Evolutionary conservation across 2,113 vertebrate species (phyloP), one percentile per base, ranked within the genome.

Genomic region (Heterocephalus glaber): DNA sequence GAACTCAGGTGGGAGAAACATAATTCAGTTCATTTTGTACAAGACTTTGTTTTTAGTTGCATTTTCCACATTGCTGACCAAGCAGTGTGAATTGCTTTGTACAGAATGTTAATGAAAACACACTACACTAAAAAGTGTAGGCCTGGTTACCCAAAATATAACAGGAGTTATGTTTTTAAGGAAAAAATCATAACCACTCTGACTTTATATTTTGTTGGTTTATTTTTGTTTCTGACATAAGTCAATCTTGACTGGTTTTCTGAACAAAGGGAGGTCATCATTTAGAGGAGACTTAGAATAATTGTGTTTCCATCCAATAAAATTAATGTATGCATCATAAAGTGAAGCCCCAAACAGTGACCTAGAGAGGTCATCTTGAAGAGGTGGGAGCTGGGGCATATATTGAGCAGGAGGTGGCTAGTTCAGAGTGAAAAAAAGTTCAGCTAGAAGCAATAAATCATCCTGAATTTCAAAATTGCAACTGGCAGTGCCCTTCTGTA

Each of bases 91-190:
- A 93, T 84, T 97, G 47, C 96, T 98, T 96, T 97, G 38, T 93
- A 89, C 13, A 20, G 94, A 92, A 65, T 97, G 26, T 94, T 96
- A 95, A 96, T 90, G 72, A 96, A 94, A 94, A 82, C 56, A 87
- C 11, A 44, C 38, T 58, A 70, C 38, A 80, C 10, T 86, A 74
- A 86, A 85, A 90, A 54, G 10, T 94, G 30, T 41, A 60, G 19
- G 88, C 22, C 72, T 68, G 80, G 72, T 91, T 92, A 68, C 83
- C 49, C 96, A 61, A 93, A 2, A 8, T 92, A 85, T 60, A 86
- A 91, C 66, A 60, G 86, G 89, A 86, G 94, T 96, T 97, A 96
- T 97, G 97, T 98, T 98, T 97, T 89, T 87, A 93, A 97, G 94
- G 80, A 94, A 77, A 96, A 88, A 96, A 95, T 72, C 14, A 4